A percentile compares a stretch with the other conserved stretches of the same genome.
Evolutionary conservation across 2,888 invertebrate species (phyloP).

Genomic region (Lasioglossum leucozonium): DNA sequence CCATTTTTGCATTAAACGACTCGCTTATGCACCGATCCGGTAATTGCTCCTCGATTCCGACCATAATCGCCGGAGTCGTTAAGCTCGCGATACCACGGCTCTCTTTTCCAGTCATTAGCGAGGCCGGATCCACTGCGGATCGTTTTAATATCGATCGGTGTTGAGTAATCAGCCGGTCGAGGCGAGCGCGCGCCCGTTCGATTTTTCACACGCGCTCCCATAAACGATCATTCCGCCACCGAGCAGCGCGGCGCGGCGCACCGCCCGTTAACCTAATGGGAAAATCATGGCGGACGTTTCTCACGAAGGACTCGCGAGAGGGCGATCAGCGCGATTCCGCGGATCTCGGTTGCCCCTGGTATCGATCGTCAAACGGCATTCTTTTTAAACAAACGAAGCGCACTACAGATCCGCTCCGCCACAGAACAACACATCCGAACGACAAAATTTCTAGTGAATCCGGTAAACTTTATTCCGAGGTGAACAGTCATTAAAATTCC

Average conservation of each 20-base stretch:
- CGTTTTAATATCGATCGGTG: conserved; percentile 61
- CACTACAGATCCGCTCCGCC: not conserved
- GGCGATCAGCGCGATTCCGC: conserved; percentile 20
- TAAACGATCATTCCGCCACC: conserved; percentile 38
- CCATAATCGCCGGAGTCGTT: conserved; percentile 43
- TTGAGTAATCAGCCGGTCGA: conserved; percentile 21
- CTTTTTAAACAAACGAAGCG: conserved; percentile 23
- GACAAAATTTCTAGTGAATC: conserved; percentile 35
- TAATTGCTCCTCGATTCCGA: conserved; percentile 38
- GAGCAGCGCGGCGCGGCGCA: not conserved
- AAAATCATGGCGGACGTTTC: conserved; percentile 50
- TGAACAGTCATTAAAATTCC: not conserved
- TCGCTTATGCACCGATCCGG: conserved; percentile 6
- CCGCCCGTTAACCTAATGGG: conserved; percentile 43
- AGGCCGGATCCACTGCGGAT: conserved; percentile 27
- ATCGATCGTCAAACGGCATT: conserved; percentile 15
- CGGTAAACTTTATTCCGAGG: not conserved
- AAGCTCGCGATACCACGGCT: conserved; percentile 31
- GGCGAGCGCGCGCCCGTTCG: conserved; percentile 13
- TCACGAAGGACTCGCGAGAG: conserved; percentile 50
- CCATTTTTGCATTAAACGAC: not conserved
- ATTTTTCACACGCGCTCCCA: conserved; percentile 57
- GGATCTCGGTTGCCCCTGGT: not conserved
- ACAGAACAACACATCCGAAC: not conserved
- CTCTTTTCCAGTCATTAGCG: conserved; percentile 35